Evolutionary conservation across 2,113 vertebrate genomes (phyloP).

Genomic region (Excalfactoria chinensis): DNA sequence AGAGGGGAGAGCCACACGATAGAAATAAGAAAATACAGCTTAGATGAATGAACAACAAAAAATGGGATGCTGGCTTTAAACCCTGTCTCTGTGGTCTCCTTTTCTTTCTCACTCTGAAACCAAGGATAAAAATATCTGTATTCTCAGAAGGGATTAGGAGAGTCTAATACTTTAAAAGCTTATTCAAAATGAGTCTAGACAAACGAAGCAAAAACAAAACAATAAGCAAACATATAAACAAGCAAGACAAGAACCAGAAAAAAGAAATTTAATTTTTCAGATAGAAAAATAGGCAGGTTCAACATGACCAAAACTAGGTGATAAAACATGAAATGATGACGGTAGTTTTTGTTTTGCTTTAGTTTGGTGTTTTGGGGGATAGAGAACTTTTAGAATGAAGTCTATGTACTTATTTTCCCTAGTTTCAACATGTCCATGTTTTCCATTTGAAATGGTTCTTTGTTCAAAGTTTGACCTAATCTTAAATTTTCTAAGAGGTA

Average conservation of each 20-base stretch:
- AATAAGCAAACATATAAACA: background rate
- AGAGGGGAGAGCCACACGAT: background rate
- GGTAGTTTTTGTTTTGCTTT: background rate
- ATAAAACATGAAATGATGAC: background rate
- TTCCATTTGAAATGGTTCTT: background rate
- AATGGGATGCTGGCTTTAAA: background rate
- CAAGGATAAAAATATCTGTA: slow-evolving; percentile 4
- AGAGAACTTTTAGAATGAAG: background rate
- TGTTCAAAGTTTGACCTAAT: background rate
- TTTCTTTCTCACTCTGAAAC: slow-evolving; percentile 1
- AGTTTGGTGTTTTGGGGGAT: background rate
- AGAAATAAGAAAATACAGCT: slow-evolving; percentile 2
- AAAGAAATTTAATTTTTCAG: background rate
- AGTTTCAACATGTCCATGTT: background rate
- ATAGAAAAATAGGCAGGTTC: background rate
- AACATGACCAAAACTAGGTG: background rate
- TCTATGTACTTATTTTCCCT: background rate
- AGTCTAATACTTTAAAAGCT: background rate
- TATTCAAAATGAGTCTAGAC: background rate
- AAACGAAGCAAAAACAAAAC: background rate
- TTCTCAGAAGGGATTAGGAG: background rate
- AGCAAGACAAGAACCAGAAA: background rate
- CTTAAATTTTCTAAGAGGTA: background rate
- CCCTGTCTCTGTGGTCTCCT: background rate
- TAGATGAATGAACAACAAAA: background rate